Evolutionary conservation across 2,113 vertebrate genomes (phyloP).

Genomic region (Machaerirhynchus nigripectus): DNA sequence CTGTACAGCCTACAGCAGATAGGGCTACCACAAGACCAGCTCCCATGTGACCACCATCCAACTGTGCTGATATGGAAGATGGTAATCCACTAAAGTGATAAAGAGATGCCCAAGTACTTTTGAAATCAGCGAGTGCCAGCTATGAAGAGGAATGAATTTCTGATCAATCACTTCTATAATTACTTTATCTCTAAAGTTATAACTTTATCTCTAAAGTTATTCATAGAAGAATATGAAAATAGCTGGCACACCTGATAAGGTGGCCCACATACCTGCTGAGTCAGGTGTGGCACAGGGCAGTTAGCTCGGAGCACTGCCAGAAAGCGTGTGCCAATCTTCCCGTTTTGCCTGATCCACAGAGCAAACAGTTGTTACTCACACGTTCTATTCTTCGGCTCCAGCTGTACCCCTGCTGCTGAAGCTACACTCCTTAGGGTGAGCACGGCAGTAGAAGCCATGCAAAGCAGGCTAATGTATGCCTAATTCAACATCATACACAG

Average conservation of each 20-base stretch:
- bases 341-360: neutral
- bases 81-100: neutral
- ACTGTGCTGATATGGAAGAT: neutral
- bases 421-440: neutral
- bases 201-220: neutral
- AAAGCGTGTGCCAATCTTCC: fast-evolving
- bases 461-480: neutral
- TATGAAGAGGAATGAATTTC: neutral
- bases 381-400: neutral
- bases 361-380: neutral
- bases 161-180: neutral
- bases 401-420: fast-evolving
- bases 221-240: neutral
- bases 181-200: neutral
- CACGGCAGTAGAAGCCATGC: neutral
- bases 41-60: neutral
- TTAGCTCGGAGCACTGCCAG: neutral
- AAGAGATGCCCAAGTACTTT: neutral
- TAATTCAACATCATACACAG: neutral
- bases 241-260: neutral
- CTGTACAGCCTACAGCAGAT: neutral
- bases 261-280: neutral
- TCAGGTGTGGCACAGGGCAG: neutral
- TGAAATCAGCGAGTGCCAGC: neutral
- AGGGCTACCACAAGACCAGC: fast-evolving